A percentile compares a stretch with the other conserved stretches of the same genome.
Conservation (phyloP, 2,888 invertebrate genomes). For the Ectemnius cavifrons region DNA sequence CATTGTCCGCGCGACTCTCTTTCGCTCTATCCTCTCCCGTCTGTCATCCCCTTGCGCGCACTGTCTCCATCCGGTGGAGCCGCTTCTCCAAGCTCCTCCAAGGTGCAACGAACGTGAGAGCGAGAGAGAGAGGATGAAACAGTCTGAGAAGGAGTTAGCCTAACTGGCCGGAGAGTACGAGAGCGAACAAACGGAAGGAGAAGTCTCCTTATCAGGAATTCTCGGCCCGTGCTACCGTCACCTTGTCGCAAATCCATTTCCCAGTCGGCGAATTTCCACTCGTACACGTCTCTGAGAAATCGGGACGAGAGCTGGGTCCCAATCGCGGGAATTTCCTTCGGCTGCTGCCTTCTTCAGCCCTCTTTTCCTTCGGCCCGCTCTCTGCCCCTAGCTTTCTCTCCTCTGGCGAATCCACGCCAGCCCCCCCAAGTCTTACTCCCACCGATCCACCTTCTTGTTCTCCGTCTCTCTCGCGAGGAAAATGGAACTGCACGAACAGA, state of each 20-base stretch:
- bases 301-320: constrained; percentile 68
- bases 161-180: too few relatives aligned
- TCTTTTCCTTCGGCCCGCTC: constrained; percentile 31
- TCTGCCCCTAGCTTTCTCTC: constrained; percentile 20
- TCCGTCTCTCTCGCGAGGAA: constrained; percentile 39
- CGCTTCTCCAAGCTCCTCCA: constrained; percentile 32
- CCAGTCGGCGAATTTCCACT: constrained; percentile 70
- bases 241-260: constrained; percentile 77
- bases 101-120: constrained; percentile 22
- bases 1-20: constrained; percentile 72
- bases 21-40: constrained; percentile 42
- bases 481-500: constrained; percentile 43
- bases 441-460: constrained; percentile 15
- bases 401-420: not conserved
- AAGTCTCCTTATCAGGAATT: constrained; percentile 72
- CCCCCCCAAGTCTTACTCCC: not conserved
- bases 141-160: not conserved
- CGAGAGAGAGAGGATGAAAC: constrained; percentile 9
- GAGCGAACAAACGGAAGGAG: constrained; percentile 25
- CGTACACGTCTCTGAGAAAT: constrained; percentile 64
- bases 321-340: constrained; percentile 62
- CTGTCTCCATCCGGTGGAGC: constrained; percentile 38
- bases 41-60: constrained; percentile 20
- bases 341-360: constrained; percentile 26
- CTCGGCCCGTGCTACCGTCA: constrained; percentile 69